Evolutionary conservation across 2,888 invertebrate genomes (phyloP), one percentile per base, ranked within the genome.

Genomic region (Xanthorhoe spadicearia): DNA sequence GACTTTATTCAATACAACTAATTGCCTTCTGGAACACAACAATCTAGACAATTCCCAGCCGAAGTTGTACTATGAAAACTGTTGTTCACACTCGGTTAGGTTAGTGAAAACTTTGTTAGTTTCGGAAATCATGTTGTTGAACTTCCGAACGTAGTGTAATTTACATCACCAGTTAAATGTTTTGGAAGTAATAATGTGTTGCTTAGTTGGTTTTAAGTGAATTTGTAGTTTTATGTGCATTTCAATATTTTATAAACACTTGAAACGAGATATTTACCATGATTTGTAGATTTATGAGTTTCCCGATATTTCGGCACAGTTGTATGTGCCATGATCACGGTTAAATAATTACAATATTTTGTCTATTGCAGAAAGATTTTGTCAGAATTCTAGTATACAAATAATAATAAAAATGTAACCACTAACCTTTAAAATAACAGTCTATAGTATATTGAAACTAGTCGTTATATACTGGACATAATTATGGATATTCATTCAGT

Each of bases 71-170:
- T 68, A 68, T 74, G 72, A 72, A 74, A 71, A 74, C 72, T 72
- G 72, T 71, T 72, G 71, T 74, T 74, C 68, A 71, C 72, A 74
- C 68, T 72, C 66, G 74, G 74, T 72, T 72, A 69, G 68, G 71
- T 72, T 71, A 68, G 65, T 64, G 72, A 70, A 71, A 74, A 74
- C 72, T 74, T 74, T 63, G 71, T 68, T 72, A 69, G 72, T 74
- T 71, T 67, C 72, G 67, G 69, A 71, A 74, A 72, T 74, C 72
- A 71, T 68, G 68, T 69, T 73, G 73, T 74, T 72, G 66, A 68
- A 72, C 66, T 72, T 72, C 66, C 52, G 38, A 66, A 71, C 68
- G 66, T 65, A 69, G 63, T 69, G 66, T 63, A 72, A 72, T 72
- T 74, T 69, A 73, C 69, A 68, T 63, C 64, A 71, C 49, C 68